Evolutionary conservation across 2,113 vertebrate species (phyloP).

Genomic region (Vombatus ursinus): DNA sequence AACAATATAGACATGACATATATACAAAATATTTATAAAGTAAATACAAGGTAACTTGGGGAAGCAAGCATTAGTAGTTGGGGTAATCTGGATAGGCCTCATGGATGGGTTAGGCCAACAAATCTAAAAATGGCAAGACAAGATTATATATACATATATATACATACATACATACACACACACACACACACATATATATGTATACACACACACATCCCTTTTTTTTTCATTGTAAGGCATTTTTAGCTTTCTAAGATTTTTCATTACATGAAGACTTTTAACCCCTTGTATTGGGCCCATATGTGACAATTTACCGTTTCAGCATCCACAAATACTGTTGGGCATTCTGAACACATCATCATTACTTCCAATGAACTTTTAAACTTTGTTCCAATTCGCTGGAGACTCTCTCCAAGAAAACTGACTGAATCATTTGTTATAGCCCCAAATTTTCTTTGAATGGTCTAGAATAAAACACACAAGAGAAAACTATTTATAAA

Average conservation of each 20-base stretch:
- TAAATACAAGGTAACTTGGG: neutral
- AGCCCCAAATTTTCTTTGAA: constrained; percentile 93
- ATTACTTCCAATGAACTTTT: constrained; percentile 95
- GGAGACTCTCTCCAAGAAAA: constrained; percentile 93
- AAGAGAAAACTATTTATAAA: constrained; percentile 25
- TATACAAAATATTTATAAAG: neutral
- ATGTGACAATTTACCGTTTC: constrained; percentile 91
- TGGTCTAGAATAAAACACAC: constrained; percentile 83
- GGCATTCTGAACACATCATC: constrained; percentile 94
- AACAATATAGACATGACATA: neutral
- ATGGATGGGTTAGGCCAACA: neutral
- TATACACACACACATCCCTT: no score
- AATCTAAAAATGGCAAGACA: neutral
- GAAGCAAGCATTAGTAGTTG: neutral
- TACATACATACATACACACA: no score
- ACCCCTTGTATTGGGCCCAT: neutral
- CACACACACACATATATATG: no score
- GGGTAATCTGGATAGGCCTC: neutral
- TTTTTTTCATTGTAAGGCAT: neutral
- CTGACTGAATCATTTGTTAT: constrained; percentile 92
- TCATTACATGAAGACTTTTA: neutral
- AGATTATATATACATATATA: neutral
- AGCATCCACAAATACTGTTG: constrained; percentile 97
- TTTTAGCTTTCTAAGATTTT: neutral
- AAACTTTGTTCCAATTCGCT: constrained; percentile 97